Evolutionary conservation across 1,140 invertebrate genomes (phyloP).

Genomic region (Maconellicoccus hirsutus): DNA sequence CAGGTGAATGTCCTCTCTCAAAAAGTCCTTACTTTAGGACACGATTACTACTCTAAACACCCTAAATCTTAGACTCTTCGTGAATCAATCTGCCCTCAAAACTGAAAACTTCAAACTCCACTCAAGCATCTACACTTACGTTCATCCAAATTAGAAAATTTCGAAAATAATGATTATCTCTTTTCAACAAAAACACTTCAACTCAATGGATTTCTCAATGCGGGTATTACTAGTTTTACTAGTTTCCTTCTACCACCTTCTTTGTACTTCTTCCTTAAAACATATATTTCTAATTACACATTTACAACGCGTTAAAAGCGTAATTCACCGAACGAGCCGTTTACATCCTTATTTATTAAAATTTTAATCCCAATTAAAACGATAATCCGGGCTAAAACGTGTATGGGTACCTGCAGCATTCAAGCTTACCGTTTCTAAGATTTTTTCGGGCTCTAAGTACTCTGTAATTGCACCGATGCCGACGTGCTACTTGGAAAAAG

Average conservation of each 20-base stretch:
- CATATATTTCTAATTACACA: neutral
- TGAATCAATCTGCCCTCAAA: too few species aligned
- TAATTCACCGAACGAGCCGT: neutral
- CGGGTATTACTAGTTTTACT: neutral
- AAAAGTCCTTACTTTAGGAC: too few species aligned
- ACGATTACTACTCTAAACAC: too few species aligned
- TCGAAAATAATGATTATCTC: neutral
- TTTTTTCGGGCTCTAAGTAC: too few species aligned
- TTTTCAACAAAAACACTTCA: too few species aligned
- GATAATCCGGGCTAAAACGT: neutral
- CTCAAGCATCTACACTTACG: too few species aligned
- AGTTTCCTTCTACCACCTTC: neutral
- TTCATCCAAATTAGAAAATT: neutral
- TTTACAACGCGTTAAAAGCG: neutral
- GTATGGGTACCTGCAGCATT: constrained; percentile 5
- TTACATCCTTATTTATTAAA: neutral
- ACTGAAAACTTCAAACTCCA: too few species aligned
- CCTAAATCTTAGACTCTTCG: too few species aligned
- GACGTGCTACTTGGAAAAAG: too few species aligned
- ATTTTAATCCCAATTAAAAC: constrained; percentile 1
- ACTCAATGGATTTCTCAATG: neutral
- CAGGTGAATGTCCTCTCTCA: too few species aligned
- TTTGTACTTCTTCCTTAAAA: neutral
- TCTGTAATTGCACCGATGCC: too few species aligned
- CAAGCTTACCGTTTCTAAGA: neutral